Evolutionary conservation across 1,140 invertebrate species (phyloP), one percentile per base, ranked within the genome.

Genomic region (Brachionus koreanus): DNA sequence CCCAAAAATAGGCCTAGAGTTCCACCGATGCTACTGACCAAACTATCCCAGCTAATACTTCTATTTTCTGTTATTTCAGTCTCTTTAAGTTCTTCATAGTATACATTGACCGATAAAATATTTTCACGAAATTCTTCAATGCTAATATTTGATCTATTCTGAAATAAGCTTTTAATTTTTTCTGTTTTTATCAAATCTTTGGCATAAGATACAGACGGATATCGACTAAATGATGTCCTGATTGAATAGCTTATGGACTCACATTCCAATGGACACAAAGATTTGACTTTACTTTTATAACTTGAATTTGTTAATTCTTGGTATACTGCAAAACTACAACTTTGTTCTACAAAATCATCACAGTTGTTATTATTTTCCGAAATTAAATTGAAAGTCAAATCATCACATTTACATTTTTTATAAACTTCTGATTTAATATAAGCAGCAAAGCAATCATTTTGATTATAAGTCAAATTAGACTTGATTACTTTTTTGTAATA

Each of bases 1-100:
- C 75, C 75, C 16, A 77, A 52, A 63, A 77, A 77, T 9, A 77
- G 75, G 3, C 75, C 75, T 4, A 77, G 23, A 13, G 75, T 77
- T 52, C 75, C 75, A 52, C 75, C 75, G 0, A 77, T 77, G 23
- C n/a, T 52, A 2, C 43, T 19, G 12, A 77, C 25, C 23, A 77
- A n/a, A 35, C 12, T 13, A 33, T 52, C 25, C 35, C 25, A 63
- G 33, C 13, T 57, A 43, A 77, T 77, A 19, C 33, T 52, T 19
- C 6, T n/a, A 6, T n/a, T 23, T 52, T 77, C 75, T 19, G n/a
- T 52, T 9, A 77, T 63, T 77, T 63, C 46, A 57, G 75, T 77
- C n/a, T 77, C 35, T 23, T 52, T 77, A 6, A 77, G 10, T 19
- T 23, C 6, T 33, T 52, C 57, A 63, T 77, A 77, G 35, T 77